Evolutionary conservation across 2,888 invertebrate genomes (phyloP).

Genomic region (Drosophila suboccidentalis): DNA sequence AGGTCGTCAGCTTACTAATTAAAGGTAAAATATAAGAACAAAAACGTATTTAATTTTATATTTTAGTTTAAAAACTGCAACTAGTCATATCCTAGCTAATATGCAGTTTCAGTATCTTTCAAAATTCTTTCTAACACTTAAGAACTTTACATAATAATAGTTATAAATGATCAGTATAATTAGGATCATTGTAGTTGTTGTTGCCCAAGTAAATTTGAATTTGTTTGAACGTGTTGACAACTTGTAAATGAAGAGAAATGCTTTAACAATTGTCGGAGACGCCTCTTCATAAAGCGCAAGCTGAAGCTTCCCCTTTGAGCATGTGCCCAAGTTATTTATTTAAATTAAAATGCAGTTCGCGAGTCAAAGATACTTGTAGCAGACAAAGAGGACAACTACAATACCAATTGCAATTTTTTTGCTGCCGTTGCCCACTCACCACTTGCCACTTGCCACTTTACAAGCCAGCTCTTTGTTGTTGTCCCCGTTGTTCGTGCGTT

Average conservation of each 20-base stretch:
- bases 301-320: conserved; percentile 8
- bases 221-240: conserved; percentile 29
- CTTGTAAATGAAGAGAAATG: conserved; percentile 53
- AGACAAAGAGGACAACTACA: conserved; percentile 14
- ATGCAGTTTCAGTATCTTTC: too few relatives aligned
- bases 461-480: conserved; percentile 24
- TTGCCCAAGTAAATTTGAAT: not conserved
- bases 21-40: too few relatives aligned
- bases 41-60: too few relatives aligned
- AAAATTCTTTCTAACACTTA: too few relatives aligned
- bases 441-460: conserved; percentile 36
- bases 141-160: too few relatives aligned
- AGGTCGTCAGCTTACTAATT: too few relatives aligned
- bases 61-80: too few relatives aligned
- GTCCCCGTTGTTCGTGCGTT: conserved; percentile 39
- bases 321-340: conserved; percentile 61
- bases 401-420: conserved; percentile 35
- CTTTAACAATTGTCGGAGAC: conserved; percentile 38
- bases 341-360: conserved; percentile 76
- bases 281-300: conserved; percentile 31
- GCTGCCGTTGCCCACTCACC: conserved; percentile 14
- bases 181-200: not conserved
- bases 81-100: too few relatives aligned
- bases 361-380: conserved; percentile 31
- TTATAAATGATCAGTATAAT: too few relatives aligned